Percentiles rank a stretch among this genome's conserved stretches.
These are phyloP conservation scores for Choristoneura fumiferana DNA, from an alignment of 1,140 invertebrate genomes.

Conservation along the genomic window DNA sequence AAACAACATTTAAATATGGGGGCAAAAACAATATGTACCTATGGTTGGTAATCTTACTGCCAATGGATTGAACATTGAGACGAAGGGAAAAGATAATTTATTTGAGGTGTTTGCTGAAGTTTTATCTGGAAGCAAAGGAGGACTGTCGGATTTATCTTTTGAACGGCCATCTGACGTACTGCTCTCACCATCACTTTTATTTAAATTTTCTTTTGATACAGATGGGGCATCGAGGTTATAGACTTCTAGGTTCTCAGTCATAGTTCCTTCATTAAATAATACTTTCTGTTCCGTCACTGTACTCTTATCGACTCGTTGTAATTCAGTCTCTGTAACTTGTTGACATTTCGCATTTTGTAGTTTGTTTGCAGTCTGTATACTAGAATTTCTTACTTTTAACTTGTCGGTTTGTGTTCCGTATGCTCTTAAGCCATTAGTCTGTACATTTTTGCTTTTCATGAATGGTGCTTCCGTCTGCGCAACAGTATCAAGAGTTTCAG, in stretches of 20 bases:
- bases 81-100: constrained; percentile 58
- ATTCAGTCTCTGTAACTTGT: constrained; percentile 35
- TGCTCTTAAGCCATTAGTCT: constrained; percentile 45
- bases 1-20: constrained; percentile 36
- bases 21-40: constrained; percentile 63
- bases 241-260: constrained; percentile 25
- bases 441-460: constrained; percentile 56
- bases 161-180: neutral
- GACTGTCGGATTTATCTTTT: constrained; percentile 65
- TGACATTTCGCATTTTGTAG: constrained; percentile 36
- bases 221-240: neutral
- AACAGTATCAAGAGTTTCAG: constrained; percentile 50
- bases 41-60: constrained; percentile 69
- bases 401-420: constrained; percentile 59
- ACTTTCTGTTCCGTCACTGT: constrained; percentile 31
- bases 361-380: constrained; percentile 43
- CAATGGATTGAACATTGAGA: constrained; percentile 70
- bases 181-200: constrained; percentile 16
- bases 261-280: constrained; percentile 28
- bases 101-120: constrained; percentile 34
- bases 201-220: constrained; percentile 18
- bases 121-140: constrained; percentile 66
- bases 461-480: constrained; percentile 63
- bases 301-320: constrained; percentile 29
- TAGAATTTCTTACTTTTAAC: constrained; percentile 42